Base-by-base conservation (phyloP, 1,140 invertebrate genomes). In the Nautilus pompilius region DNA sequence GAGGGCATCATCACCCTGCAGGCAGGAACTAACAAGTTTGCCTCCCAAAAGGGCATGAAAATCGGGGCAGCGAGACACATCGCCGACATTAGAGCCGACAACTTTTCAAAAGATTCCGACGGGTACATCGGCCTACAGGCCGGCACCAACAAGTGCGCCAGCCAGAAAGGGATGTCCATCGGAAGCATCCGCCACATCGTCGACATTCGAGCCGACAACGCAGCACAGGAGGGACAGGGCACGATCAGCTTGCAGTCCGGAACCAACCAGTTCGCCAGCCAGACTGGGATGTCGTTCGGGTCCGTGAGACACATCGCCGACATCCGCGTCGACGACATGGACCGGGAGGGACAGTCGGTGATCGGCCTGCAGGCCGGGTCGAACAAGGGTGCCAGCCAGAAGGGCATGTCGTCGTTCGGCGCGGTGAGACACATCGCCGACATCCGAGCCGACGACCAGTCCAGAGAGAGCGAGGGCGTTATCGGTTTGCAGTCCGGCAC, bases 291-390 rank as follows among this genome's bases (percentile, higher is more conserved):
- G 77, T 49, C 51, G 48, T 94, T 96, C 74, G 94, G 94, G 67
- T 95, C 95, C 82, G 94, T 93, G 65, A 86, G 93, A 82, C 94
- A 96, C 84, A 95, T 96, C 26, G 62, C 78, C 56, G 80, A 82
- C 63, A 80, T 82, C 51, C 63, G 72, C 22, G 71, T 69, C 28
- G 78, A 78, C 54, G 75, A 77, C 28, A 64, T 70, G 55, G 87
- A 2, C 53, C 88, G 89, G 66, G 93, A 93, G 26, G 93, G 93
- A 1, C 92, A 96, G 72, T 89, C 89, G 28, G 89, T 96, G 53
- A 96, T 98, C 74, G 93, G 92, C 61, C 86, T 97, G 24, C 95
- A 97, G 81, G 93, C 95, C 75, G 95, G 93, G 53, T 93, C 91
- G 69, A 97, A 97, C 86, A 96, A 95, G 82, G 80, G 79, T 30